Conservation (phyloP, 2,113 vertebrate species). For the Gymnorhina tibicen region DNA sequence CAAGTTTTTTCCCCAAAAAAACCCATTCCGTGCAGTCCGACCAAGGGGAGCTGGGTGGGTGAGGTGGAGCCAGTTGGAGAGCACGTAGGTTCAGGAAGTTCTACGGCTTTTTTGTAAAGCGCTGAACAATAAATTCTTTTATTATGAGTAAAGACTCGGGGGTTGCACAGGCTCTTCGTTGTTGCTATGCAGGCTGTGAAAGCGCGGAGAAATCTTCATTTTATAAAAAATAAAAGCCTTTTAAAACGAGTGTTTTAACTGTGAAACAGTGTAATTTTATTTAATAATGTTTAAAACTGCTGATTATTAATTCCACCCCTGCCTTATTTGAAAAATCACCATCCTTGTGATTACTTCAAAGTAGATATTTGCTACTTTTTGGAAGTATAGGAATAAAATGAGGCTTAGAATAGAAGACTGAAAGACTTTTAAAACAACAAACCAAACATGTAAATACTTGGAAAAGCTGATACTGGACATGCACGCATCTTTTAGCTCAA, state of each 20-base stretch:
- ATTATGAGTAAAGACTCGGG: rapidly evolving
- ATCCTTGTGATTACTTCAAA: neutral
- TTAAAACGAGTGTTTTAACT: neutral
- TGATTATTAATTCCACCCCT: neutral
- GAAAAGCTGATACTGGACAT: neutral
- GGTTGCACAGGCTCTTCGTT: neutral
- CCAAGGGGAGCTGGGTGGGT: neutral
- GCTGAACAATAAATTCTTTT: neutral
- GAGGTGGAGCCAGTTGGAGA: neutral
- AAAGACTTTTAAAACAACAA: neutral
- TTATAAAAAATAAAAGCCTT: neutral
- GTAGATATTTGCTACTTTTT: neutral
- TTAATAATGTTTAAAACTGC: rapidly evolving
- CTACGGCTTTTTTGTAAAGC: neutral
- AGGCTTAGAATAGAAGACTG: neutral
- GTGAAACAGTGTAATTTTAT: neutral
- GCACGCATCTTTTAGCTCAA: neutral
- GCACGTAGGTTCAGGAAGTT: neutral
- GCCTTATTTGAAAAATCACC: neutral
- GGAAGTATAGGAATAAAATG: neutral
- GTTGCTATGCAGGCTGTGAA: neutral
- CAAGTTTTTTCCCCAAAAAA: rapidly evolving
- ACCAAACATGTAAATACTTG: neutral
- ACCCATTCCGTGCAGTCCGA: rapidly evolving
- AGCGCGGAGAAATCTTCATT: neutral